Base-by-base conservation (phyloP, 2,113 vertebrate genomes). In the Podarcis raffonei region DNA sequence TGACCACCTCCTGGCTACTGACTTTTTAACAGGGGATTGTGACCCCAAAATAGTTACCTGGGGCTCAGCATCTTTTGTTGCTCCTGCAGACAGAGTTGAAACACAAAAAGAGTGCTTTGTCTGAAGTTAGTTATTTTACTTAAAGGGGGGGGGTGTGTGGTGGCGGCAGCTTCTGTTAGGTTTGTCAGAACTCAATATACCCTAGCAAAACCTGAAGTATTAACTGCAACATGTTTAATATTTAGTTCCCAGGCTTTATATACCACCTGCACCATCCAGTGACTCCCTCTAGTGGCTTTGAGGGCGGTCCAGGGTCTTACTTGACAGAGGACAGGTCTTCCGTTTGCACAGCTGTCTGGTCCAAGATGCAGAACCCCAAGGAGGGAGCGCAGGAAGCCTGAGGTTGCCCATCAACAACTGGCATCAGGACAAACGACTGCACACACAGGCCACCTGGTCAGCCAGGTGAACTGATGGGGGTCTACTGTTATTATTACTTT, bases 1-100 rank as follows among this genome's bases (percentile, higher is more conserved):
- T 80, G 71, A 85, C 76, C 72, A 83, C 84, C 25, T 72, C 22
- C 37, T 91, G 30, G 13, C 37, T 87, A 79, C 37, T 59, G 6
- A 53, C 9, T 3, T 85, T 87, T 83, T 48, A 62, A 65, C 62
- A 42, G 68, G 9, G 1, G 42, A 23, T 65, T 20, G 30, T 71
- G 32, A 65, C 57, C 79, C 72, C 57, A 48, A 82, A 13, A 16
- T 42, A 53, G 68, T 81, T 57, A 27, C 2, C 65, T 65, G 5
- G 0, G 1, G 30, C 42, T 37, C 32, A 30, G 23, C 5, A 18
- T 65, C 23, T 76, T 32, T 12, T 48, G 39, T n/a, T 48, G 25
- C 11, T 20, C 2, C 62, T 16, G 30, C 9, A 74, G 57, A 84
- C 42, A 35, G 83, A 84, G 48, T 71, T 9, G 8, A 42, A 57